phyloP scores from a whole-genome alignment of 2,797 vertebrate genomes.

The Otus scops region DNA sequence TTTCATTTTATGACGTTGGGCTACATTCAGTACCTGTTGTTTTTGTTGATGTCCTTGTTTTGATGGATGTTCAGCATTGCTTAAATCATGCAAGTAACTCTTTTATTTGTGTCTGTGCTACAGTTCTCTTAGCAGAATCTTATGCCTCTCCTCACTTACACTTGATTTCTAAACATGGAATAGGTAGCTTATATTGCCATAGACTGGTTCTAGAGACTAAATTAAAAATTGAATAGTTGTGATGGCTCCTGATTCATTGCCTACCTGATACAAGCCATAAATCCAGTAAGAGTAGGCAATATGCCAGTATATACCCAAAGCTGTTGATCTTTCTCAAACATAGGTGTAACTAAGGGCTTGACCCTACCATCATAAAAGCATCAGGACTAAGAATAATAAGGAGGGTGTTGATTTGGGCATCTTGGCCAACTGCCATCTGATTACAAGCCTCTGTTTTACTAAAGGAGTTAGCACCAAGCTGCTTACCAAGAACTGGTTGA shows the following conservation, averaged over 20 bases:
- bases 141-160: background rate
- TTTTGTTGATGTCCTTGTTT: background rate
- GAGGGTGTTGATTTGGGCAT: background rate
- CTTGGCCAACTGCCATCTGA: background rate
- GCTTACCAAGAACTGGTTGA: background rate
- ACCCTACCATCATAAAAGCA: background rate
- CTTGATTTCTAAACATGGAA: background rate
- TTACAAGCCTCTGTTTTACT: background rate
- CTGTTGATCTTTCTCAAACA: background rate
- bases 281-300: no score
- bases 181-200: background rate
- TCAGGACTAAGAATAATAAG: background rate
- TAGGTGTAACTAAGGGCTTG: background rate
- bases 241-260: background rate
- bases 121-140: background rate
- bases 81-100: background rate
- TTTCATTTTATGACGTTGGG: background rate
- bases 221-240: background rate
- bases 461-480: background rate
- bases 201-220: background rate
- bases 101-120: background rate
- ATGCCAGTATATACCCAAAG: background rate
- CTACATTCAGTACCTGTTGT: background rate
- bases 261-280: background rate
- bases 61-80: background rate